A percentile compares a stretch with the other conserved stretches of the same genome.
phyloP scores from a whole-genome alignment of 2,888 invertebrate genomes.

The Caenorhabditis japonica region DNA sequence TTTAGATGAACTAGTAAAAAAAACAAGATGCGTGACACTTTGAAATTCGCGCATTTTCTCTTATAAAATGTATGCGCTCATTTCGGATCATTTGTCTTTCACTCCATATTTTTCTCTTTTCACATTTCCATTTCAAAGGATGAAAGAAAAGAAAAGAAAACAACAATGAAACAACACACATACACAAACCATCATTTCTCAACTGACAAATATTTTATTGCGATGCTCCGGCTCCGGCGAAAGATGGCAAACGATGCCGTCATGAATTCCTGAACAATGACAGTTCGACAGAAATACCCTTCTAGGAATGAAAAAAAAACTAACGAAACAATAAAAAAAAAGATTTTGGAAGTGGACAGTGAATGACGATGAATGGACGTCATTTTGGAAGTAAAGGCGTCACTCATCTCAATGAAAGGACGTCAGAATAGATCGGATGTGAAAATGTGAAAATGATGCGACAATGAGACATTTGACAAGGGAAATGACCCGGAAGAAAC shows the following conservation, averaged over 20 bases:
- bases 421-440: background rate
- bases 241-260: constrained; percentile 22
- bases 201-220: constrained; percentile 33
- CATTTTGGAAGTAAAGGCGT: constrained; percentile 10
- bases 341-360: no score
- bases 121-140: no score
- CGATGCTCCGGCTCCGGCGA: background rate
- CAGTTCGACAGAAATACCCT: constrained; percentile 21
- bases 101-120: constrained; percentile 32
- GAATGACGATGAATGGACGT: constrained; percentile 33
- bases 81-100: constrained; percentile 15
- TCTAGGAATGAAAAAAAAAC: background rate
- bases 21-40: constrained; percentile 24
- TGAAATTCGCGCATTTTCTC: constrained; percentile 30
- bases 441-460: constrained; percentile 22
- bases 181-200: constrained; percentile 26
- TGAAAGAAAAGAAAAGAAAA: constrained; percentile 4
- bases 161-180: background rate
- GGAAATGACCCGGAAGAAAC: constrained; percentile 8
- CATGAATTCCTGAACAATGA: constrained; percentile 34
- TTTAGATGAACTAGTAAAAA: constrained; percentile 16
- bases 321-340: constrained; percentile 1
- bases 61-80: constrained; percentile 43
- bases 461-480: constrained; percentile 8
- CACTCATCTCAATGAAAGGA: no score